Evolutionary conservation across 2,797 vertebrate genomes (phyloP).

Genomic region (Tachyglossus aculeatus): DNA sequence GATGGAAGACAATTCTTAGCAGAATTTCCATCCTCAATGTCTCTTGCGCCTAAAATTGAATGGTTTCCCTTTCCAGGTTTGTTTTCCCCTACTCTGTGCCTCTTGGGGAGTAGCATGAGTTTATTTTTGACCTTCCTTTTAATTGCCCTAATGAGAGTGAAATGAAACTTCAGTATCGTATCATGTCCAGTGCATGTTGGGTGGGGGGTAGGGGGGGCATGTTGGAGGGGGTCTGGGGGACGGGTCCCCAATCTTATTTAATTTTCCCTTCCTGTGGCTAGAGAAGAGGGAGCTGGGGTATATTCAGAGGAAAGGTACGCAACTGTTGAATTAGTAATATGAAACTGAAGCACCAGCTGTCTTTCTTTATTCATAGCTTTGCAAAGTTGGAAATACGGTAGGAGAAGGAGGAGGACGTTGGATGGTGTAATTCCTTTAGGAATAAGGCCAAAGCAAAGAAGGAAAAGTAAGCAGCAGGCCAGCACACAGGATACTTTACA

Average conservation of each 20-base stretch:
- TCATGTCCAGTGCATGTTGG: background rate
- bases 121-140: too few species aligned
- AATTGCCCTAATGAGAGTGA: too few species aligned
- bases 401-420: conserved; percentile 40
- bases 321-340: conserved; percentile 51
- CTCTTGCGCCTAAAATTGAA: too few species aligned
- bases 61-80: too few species aligned
- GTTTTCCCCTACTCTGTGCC: too few species aligned
- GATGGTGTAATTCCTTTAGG: conserved; percentile 80
- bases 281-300: background rate
- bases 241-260: background rate
- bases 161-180: too few species aligned
- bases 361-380: conserved; percentile 60
- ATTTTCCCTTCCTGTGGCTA: conserved; percentile 11
- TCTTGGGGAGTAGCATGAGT: too few species aligned
- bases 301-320: conserved; percentile 50
- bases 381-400: conserved; percentile 47
- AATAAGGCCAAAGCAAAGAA: conserved; percentile 75
- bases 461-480: conserved; percentile 72
- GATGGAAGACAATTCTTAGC: too few species aligned
- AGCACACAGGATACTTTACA: conserved; percentile 66
- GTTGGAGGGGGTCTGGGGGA: background rate
- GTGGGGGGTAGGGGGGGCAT: background rate
- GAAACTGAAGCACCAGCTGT: conserved; percentile 46
- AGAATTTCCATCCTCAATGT: too few species aligned